Base-by-base conservation (phyloP, 2,797 vertebrate species). In the Acanthurus tractus region DNA sequence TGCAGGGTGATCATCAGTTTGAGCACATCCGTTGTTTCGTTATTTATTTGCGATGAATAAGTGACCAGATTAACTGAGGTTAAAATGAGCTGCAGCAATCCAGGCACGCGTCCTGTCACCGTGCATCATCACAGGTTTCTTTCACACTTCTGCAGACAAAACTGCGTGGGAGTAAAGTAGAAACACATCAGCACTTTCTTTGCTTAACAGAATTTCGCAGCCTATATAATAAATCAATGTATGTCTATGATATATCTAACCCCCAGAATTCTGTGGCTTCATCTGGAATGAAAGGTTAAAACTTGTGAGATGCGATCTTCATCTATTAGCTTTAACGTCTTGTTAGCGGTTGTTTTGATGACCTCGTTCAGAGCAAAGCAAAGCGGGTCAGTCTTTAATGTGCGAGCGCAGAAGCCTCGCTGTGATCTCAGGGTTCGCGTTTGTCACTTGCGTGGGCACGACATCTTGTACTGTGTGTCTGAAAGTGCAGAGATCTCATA, bases 381-480 rank as follows among this genome's bases (percentile, higher is more conserved):
- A 54, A 25, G 23, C 36, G 36, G 40, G 53, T 63, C 23, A 62
- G 65, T 44, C 29, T 63, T 56, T 49, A 12, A 74, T 66, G 23
- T 56, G 6, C 49, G 66, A 55, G 58, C 25, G 73, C 48, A 45
- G 53, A 34, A 79, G 40, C 45, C 36, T 29, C 6, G 22, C 52
- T 67, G 15, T 71, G 66, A 48, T 75, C 18, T 38, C 1, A 53
- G 25, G 49, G 50, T 59, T 6, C 14, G 12, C 58, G 12, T 76
- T 54, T 65, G 25, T 82, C 58, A 42, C 68, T 49, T 67, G 74
- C 8, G 48, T 82, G 70, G 78, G 72, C 45, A 42, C 17, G 48
- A 61, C 46, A 10, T 63, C 63, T 70, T 61, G 20, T 64, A 72
- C 29, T 72, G 10, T 61, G 81, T 14, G n/a, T 69, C 62, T 63